A percentile compares a stretch with the other conserved stretches of the same genome.
phyloP scores from a whole-genome alignment of 35 echinoderm and acorn worm genomes.

The Diadema setosum region DNA sequence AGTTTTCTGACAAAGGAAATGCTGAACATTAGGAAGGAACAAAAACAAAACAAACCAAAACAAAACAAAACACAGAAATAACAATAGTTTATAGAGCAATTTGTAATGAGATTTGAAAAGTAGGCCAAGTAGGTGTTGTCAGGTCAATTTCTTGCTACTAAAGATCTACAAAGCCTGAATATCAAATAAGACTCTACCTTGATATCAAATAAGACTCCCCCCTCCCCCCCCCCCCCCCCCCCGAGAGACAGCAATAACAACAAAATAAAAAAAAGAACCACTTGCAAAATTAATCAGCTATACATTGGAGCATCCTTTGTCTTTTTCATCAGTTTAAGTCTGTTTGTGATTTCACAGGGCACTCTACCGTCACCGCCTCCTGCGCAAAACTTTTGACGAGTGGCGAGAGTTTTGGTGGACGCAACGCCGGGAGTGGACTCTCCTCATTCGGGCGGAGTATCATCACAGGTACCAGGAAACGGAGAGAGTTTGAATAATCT shows the following conservation, averaged over 20 bases:
- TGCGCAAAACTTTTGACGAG: background rate
- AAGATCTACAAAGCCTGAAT: background rate
- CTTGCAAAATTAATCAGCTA: background rate
- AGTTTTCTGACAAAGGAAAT: no score
- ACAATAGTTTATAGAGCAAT: no score
- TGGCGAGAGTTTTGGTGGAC: conserved; percentile 27
- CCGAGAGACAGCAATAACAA: no score
- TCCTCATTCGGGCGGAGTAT: conserved; percentile 20
- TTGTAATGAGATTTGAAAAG: no score
- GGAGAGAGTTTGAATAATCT: no score
- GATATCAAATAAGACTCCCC: background rate
- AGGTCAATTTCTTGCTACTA: no score
- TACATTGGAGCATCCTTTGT: background rate
- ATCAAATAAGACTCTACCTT: background rate
- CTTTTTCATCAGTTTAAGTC: background rate
- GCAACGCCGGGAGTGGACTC: conserved; percentile 13
- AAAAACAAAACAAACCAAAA: no score
- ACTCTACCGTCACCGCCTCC: background rate
- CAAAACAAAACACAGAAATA: no score
- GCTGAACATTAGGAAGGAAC: no score
- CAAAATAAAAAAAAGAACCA: no score
- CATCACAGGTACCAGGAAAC: conserved; percentile 27
- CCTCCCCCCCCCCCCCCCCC: no score
- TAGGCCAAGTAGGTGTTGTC: no score
- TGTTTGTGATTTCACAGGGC: background rate